Conservation (phyloP, 2,888 invertebrate species). For the Cantharis nigra region DNA sequence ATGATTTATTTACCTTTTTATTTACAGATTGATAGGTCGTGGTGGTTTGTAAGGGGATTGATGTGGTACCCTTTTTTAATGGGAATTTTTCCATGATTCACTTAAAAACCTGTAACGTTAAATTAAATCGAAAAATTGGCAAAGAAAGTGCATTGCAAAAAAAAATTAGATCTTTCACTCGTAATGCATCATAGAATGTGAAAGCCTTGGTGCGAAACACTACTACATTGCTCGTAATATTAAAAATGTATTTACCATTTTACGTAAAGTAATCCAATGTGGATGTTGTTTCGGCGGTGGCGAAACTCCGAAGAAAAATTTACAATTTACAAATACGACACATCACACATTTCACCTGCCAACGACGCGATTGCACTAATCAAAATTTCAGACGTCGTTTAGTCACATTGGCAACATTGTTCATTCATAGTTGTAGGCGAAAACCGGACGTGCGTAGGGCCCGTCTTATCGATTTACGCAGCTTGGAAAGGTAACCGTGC, state of each 20-base stretch:
- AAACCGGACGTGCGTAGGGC: background rate
- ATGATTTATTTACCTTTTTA: slow-evolving; percentile 60
- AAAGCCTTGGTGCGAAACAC: slow-evolving; percentile 8
- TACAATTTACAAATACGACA: slow-evolving; percentile 12
- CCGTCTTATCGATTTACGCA: background rate
- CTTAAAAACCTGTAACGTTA: slow-evolving; percentile 40
- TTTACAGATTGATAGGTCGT: slow-evolving; percentile 65
- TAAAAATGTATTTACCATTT: slow-evolving; percentile 18
- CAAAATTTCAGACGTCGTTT: slow-evolving; percentile 6
- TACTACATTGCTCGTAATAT: background rate
- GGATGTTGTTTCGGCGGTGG: background rate
- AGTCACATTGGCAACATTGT: slow-evolving; percentile 18
- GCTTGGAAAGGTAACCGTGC: background rate
- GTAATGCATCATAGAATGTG: slow-evolving; percentile 6
- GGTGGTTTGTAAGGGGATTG: slow-evolving; percentile 59
- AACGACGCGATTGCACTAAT: slow-evolving; percentile 20
- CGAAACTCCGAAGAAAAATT: background rate
- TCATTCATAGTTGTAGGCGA: background rate
- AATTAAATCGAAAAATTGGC: slow-evolving; percentile 7
- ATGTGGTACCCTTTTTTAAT: slow-evolving; percentile 61
- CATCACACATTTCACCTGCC: slow-evolving; percentile 16
- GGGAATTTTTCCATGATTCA: slow-evolving; percentile 73
- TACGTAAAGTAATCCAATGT: background rate
- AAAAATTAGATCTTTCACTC: slow-evolving; percentile 14
- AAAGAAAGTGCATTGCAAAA: background rate